Evolutionary conservation across 2,888 invertebrate genomes (phyloP).

Genomic region (Drosophila borealis): DNA sequence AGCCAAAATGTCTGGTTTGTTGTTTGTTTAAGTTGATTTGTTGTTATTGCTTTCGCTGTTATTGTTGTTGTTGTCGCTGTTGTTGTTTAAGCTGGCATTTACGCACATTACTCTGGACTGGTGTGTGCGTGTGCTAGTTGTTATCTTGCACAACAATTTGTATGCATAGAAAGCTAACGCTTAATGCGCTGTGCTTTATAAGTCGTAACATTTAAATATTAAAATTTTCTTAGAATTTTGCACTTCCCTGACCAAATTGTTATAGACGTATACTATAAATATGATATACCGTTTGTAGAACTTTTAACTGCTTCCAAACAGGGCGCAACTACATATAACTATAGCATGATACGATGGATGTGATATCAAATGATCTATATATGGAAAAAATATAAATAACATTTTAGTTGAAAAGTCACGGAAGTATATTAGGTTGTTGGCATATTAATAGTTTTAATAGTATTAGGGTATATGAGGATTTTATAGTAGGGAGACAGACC

Average conservation of each 20-base stretch:
- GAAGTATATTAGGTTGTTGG: no score
- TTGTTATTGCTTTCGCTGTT: slow-evolving; percentile 53
- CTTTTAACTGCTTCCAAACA: background rate
- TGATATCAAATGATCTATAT: no score
- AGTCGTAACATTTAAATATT: slow-evolving; percentile 41
- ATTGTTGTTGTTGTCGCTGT: slow-evolving; percentile 21
- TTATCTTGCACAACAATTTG: slow-evolving; percentile 50
- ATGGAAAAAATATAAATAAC: no score
- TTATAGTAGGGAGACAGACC: no score
- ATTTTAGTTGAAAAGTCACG: no score
- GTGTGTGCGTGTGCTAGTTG: slow-evolving; percentile 23
- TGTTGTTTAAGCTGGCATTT: slow-evolving; percentile 37
- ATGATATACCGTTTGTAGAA: background rate
- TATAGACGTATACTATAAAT: slow-evolving; percentile 5
- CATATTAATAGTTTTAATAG: no score
- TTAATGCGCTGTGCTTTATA: slow-evolving; percentile 48
- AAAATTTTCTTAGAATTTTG: slow-evolving; percentile 40
- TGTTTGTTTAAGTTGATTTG: slow-evolving; percentile 74
- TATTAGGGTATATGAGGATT: no score
- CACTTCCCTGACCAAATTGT: slow-evolving; percentile 30
- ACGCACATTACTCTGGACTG: slow-evolving; percentile 45
- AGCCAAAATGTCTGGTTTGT: slow-evolving; percentile 78
- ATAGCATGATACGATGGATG: no score
- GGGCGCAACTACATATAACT: background rate
- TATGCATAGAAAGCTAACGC: slow-evolving; percentile 56